Evolutionary conservation across 2,797 vertebrate species (phyloP), one percentile per base, ranked within the genome.

Genomic region (Clarias fuscus): DNA sequence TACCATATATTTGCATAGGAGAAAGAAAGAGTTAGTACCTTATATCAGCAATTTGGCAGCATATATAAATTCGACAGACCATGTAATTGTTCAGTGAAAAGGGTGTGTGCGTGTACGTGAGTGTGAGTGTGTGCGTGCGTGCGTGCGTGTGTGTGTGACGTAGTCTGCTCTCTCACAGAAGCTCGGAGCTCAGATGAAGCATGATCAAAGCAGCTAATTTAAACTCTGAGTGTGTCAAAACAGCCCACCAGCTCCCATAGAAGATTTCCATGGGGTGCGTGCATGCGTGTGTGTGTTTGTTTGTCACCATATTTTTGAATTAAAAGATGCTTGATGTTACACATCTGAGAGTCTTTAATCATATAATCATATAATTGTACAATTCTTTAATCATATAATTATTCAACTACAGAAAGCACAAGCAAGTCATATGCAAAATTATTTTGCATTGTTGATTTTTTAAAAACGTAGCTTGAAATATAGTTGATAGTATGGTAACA

Each of bases 191-290:
- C 64, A 84, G 82, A 84, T 72, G 82, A 87, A 84, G 68, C 82
- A 80, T 77, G 86, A 87, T 87, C 86, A 87, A 84, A 84, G 84
- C 75, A 85, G 75, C 68, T 80, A 71, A 80, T 84, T 84, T 62
- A 81, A 84, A 84, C 86, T 87, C 86, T 30, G 59, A 84, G 78
- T 71, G 75, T 80, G 82, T 84, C 68, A 73, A 78, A 80, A 59
- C 83, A 87, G 67, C 86, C 76, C 72, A 83, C 37, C 4, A 53
- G 76, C 10, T 48, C 24, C 48, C 58, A 33, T 56, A 40, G 61
- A 68, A 77, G 3, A 76, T 84, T 84, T 78, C 58, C 30, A 53
- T 61, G 33, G 58, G 58, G 40, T 83, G 5, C 77, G 27, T 65
- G 27, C 37, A 64, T 71, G 65, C 48, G 18, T 20, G 1, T 7